Evolutionary conservation across 2,113 vertebrate species (phyloP).

Genomic region (Vidua macroura): DNA sequence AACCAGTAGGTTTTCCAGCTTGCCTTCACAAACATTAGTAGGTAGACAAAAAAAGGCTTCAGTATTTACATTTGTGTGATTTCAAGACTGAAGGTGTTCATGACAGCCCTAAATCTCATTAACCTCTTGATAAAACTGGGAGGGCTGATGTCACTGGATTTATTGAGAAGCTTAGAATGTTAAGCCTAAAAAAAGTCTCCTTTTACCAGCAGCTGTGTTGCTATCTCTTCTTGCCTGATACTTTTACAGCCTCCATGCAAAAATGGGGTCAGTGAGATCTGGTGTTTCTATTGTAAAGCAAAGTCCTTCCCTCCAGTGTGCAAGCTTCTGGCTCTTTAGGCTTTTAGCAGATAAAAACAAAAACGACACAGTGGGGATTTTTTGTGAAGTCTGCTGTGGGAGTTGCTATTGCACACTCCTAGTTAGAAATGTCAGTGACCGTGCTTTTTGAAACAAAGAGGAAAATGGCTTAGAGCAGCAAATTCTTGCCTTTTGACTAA

Average conservation of each 20-base stretch:
- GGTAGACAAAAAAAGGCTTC: background rate
- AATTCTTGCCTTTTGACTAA: conserved; percentile 21
- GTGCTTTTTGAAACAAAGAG: conserved; percentile 10
- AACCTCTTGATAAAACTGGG: background rate
- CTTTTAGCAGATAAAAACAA: background rate
- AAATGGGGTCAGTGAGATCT: background rate
- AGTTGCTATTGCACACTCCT: background rate
- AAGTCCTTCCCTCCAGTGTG: background rate
- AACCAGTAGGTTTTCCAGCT: background rate
- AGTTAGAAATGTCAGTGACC: background rate
- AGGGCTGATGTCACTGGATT: background rate
- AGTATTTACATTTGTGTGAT: background rate
- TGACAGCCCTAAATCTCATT: background rate
- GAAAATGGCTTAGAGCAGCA: conserved; percentile 18
- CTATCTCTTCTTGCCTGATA: background rate
- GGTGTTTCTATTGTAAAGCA: background rate
- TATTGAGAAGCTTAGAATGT: background rate
- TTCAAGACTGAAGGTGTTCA: background rate
- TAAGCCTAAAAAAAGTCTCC: background rate
- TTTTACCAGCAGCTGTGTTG: background rate
- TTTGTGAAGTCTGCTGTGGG: background rate
- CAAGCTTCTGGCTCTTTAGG: background rate
- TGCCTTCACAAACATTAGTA: background rate
- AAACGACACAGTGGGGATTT: background rate
- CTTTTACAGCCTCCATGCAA: background rate